phyloP scores from a whole-genome alignment of 2,888 invertebrate species.

The Melieria crassipennis region DNA sequence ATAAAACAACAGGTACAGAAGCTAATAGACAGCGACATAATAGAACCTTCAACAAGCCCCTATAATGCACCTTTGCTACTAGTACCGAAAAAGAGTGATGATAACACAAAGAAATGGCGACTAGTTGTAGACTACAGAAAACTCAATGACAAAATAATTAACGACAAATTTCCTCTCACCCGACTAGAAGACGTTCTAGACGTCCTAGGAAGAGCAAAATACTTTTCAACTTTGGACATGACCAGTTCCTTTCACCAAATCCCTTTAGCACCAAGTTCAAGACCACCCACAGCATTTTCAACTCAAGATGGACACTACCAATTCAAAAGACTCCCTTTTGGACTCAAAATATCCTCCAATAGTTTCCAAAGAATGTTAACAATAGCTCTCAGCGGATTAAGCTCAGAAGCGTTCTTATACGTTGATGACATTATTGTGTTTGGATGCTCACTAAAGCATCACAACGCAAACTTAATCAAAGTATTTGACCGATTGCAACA shows the following conservation, averaged over 20 bases:
- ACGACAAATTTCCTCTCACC: conserved; percentile 23
- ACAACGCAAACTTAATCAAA: too few relatives aligned
- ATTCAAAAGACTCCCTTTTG: conserved; percentile 20
- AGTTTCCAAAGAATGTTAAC: too few relatives aligned
- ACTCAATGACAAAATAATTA: conserved; percentile 23
- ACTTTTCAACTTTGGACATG: conserved; percentile 26
- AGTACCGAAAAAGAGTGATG: conserved; percentile 23
- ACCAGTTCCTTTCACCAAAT: conserved; percentile 28
- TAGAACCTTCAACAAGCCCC: conserved; percentile 27
- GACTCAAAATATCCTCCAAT: conserved; percentile 9
- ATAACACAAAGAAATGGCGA: conserved; percentile 23
- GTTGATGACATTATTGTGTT: too few relatives aligned
- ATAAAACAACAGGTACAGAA: conserved; percentile 15
- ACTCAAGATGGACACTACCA: conserved; percentile 25
- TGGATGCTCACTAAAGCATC: too few relatives aligned
- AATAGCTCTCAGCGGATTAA: too few relatives aligned
- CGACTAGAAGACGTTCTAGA: conserved; percentile 24
- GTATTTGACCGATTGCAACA: not conserved
- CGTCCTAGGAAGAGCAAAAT: conserved; percentile 22
- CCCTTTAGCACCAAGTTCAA: conserved; percentile 4
- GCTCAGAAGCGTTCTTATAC: too few relatives aligned
- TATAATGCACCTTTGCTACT: conserved; percentile 27
- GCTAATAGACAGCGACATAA: conserved; percentile 19
- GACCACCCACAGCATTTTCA: conserved; percentile 25
- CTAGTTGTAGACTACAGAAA: conserved; percentile 27